Base-by-base conservation (phyloP, 2,888 invertebrate genomes). In the Mesochorus sp. region DNA sequence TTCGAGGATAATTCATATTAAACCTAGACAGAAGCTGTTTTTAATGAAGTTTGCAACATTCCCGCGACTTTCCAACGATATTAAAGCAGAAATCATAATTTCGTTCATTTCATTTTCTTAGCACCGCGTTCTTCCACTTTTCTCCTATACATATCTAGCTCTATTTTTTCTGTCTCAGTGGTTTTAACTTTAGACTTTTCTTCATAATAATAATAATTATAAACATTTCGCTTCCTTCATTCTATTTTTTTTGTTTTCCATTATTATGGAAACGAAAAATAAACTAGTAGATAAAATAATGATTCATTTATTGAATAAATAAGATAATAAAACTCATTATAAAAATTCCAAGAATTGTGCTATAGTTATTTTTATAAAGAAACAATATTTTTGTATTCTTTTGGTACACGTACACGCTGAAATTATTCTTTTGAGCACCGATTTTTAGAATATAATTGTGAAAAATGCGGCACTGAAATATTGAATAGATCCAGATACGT, bases 31-130 rank as follows among this genome's bases (percentile, higher is more conserved):
- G 42, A 44, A 39, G 44, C 51, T 53, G 28, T 67, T 67, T 72
- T 59, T 24, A 44, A 75, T 68, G 34, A 57, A 68, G 28, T 75
- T 67, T 37, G 28, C 55, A 44, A 37, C 62, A 55, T 47, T 49
- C 44, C 6, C 53, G 68, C 31, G 55, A 51, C 66, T 37, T 47
- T 59, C 37, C 37, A 24, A 75, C 68, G 39, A 62, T 28, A 28
- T 47, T 31, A 31, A 3, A 12, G 31, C 10, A 6, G 6, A 28
- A 28, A 28, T 2, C 6, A 14, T 44, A 51, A 68, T 68, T 61
- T 34, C 19, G 6, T 57, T 4, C n/a, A 44, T 53, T 14, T 6
- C n/a, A 10, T 31, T 26, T 26, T 31, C 3, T 8, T 5, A 3
- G 8, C 31, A 31, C 31, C 31, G 8, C 31, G 31, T 5, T 31